Conservation (phyloP, 2,888 invertebrate species). For the Harpalus rufipes region DNA sequence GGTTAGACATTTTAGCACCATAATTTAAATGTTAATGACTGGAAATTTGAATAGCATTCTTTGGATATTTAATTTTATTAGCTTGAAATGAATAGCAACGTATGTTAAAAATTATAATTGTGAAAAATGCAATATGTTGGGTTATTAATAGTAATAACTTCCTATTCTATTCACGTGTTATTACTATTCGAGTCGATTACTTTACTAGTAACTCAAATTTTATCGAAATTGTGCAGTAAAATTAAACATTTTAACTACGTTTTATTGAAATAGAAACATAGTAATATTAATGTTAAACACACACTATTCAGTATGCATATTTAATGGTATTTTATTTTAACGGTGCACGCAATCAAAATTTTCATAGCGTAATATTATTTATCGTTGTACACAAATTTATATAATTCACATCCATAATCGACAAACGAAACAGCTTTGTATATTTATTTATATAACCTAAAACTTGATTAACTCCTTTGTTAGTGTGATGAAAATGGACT, state of each 20-base stretch:
- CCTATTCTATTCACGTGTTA: conserved; percentile 22
- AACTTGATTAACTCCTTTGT: too few species aligned
- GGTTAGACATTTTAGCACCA: background rate
- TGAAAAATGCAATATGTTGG: background rate
- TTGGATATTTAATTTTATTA: conserved; percentile 21
- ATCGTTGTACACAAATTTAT: too few species aligned
- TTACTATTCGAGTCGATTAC: background rate
- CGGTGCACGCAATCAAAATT: too few species aligned
- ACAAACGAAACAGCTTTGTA: too few species aligned
- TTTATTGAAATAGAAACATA: background rate
- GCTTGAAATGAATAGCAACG: background rate
- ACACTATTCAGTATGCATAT: too few species aligned
- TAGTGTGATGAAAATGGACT: too few species aligned
- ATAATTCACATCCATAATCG: too few species aligned
- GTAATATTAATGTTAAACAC: background rate
- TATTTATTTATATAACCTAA: too few species aligned
- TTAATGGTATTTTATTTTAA: too few species aligned
- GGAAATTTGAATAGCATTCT: conserved; percentile 35
- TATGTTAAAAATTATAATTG: background rate
- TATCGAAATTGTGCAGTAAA: conserved; percentile 4
- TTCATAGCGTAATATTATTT: too few species aligned
- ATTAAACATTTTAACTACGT: background rate
- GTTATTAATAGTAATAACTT: conserved; percentile 20
- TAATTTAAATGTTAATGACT: conserved; percentile 31
- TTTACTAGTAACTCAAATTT: conserved; percentile 16